Evolutionary conservation across 2,888 invertebrate species (phyloP).

Genomic region (Agrypnus murinus): DNA sequence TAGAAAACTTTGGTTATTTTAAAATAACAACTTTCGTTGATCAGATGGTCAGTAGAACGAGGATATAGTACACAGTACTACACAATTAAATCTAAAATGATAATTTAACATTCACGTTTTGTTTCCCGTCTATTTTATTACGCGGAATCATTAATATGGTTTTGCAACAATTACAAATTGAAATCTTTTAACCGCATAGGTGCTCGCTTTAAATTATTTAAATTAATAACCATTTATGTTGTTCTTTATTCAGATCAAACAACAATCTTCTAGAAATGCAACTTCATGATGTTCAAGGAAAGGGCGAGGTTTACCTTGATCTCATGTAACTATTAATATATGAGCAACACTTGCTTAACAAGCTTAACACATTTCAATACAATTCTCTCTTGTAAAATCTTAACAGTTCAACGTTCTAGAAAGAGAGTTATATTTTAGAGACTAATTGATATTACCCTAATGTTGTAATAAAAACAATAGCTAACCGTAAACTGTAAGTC

Average conservation of each 20-base stretch:
- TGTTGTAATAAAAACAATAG: slow-evolving; percentile 12
- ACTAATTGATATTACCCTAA: neutral
- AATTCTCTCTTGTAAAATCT: slow-evolving; percentile 7
- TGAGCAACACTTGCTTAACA: neutral
- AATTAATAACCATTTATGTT: neutral
- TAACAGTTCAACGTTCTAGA: slow-evolving; percentile 5
- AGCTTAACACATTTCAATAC: slow-evolving; percentile 10
- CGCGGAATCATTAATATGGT: slow-evolving; percentile 3
- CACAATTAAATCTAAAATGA: too few species aligned
- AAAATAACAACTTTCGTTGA: slow-evolving; percentile 2
- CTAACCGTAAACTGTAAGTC: slow-evolving; percentile 11
- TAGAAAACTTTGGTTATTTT: too few species aligned
- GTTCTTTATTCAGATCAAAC: neutral
- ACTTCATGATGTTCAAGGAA: slow-evolving; percentile 42
- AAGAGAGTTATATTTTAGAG: neutral
- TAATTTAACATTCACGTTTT: slow-evolving; percentile 9
- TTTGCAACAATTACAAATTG: slow-evolving; percentile 14
- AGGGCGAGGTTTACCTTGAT: slow-evolving; percentile 44
- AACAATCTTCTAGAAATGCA: slow-evolving; percentile 21
- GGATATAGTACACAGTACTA: too few species aligned
- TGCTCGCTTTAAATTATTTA: too few species aligned
- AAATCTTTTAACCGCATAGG: neutral
- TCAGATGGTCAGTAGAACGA: slow-evolving; percentile 21
- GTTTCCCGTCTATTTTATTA: slow-evolving; percentile 9
- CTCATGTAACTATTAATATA: slow-evolving; percentile 20